Evolutionary conservation across 2,797 vertebrate species (phyloP).

Genomic region (Gila robusta): DNA sequence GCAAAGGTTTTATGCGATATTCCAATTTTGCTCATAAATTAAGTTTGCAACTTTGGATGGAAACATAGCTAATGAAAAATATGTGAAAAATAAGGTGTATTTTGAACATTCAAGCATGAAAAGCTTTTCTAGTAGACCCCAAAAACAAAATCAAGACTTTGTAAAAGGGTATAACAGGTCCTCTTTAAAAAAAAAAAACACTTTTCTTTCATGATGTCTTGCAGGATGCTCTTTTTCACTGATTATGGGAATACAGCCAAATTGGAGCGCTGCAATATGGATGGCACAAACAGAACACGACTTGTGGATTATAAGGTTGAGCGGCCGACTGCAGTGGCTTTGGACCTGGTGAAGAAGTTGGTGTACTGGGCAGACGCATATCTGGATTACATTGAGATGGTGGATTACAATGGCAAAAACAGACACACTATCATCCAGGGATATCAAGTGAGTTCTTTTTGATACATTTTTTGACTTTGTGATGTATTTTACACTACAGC

Average conservation of each 20-base stretch:
- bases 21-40: not conserved
- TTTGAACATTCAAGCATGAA: not conserved
- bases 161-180: not conserved
- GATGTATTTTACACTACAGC: not conserved
- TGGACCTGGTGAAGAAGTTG: constrained; percentile 93
- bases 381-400: constrained; percentile 92
- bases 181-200: not conserved
- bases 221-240: constrained; percentile 97
- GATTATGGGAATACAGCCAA: constrained; percentile 94
- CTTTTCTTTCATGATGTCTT: constrained; percentile 14
- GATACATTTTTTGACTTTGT: not conserved
- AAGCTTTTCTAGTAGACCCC: not conserved
- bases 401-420: constrained; percentile 93
- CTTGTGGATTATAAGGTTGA: constrained; percentile 91
- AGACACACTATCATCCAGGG: constrained; percentile 88
- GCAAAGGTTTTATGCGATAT: not conserved
- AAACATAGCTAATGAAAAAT: too few relatives aligned
- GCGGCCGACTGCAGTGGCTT: constrained; percentile 89
- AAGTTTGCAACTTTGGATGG: too few relatives aligned
- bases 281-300: constrained; percentile 92
- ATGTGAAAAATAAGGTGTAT: too few relatives aligned
- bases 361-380: constrained; percentile 97
- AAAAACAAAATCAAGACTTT: not conserved
- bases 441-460: constrained; percentile 85
- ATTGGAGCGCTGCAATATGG: constrained; percentile 96